phyloP scores from a whole-genome alignment of 2,113 vertebrate species.

The Dascyllus trimaculatus region DNA sequence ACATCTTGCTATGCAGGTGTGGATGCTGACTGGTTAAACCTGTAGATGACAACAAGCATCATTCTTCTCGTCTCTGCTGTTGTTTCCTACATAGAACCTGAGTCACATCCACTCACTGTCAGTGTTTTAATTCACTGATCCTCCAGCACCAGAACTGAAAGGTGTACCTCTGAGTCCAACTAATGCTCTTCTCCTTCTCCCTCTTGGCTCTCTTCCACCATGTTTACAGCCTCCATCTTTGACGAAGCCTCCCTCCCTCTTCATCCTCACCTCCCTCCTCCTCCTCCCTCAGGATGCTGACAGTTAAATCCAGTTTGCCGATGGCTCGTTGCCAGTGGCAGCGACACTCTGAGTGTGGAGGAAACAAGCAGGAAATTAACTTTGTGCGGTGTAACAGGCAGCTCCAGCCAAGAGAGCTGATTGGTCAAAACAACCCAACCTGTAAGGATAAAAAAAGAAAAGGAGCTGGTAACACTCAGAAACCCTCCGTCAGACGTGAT shows the following conservation, averaged over 20 bases:
- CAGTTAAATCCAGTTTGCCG: slow-evolving; percentile 22
- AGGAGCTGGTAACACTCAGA: slow-evolving; percentile 12
- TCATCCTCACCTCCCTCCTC: not conserved
- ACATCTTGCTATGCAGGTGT: too few species aligned
- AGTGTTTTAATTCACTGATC: too few species aligned
- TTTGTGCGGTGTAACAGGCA: slow-evolving; percentile 21
- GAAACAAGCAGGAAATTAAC: slow-evolving; percentile 66
- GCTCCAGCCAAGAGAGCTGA: slow-evolving; percentile 31
- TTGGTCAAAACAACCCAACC: slow-evolving; percentile 34
- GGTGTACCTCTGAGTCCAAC: too few species aligned
- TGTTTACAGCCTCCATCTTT: not conserved
- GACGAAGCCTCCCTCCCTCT: not conserved
- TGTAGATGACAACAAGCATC: too few species aligned
- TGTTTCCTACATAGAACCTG: too few species aligned
- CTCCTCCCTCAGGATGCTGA: slow-evolving; percentile 24
- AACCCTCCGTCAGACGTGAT: slow-evolving; percentile 5
- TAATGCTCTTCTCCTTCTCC: not conserved
- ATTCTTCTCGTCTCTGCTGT: too few species aligned
- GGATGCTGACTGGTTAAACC: too few species aligned
- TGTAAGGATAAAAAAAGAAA: slow-evolving; percentile 1
- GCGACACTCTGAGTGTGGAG: slow-evolving; percentile 46
- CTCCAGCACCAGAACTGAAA: too few species aligned
- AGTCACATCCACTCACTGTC: too few species aligned
- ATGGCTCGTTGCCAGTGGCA: slow-evolving; percentile 27
- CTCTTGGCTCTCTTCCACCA: not conserved